Base-by-base conservation (phyloP, 2,797 vertebrate genomes). In the Anguilla pacifica region DNA sequence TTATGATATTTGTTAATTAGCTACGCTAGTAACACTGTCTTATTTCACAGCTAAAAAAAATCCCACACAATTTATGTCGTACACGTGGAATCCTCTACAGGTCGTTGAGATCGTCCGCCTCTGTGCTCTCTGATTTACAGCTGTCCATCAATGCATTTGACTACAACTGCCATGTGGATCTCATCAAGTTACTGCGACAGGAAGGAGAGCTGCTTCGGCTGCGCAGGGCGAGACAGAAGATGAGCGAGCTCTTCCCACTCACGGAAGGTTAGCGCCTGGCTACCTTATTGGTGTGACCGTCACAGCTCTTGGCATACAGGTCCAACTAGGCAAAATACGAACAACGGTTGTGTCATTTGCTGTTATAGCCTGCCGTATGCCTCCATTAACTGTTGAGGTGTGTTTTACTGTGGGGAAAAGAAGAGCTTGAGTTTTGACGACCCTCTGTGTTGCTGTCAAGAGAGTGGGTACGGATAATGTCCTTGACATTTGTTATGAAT, bases 201-300 rank as follows among this genome's bases (percentile, higher is more conserved):
- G 98, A 98, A 89, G 98, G 97, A 19, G 98, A 99, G 90, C 94
- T 99, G 84, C 87, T 95, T 84, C 96, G 96, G 88, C 94, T 99
- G 89, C 94, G 97, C 83, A 94, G 95, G 89, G 99, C 98, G 49
- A 96, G 98, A 67, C 97, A 99, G 95, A 99, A 99, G 93, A 99
- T 99, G 99, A 98, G 98, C 0, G 98, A 99, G 79, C 96, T 99
- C 89, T 99, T 99, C 84, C 99, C 99, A 0, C 94, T 99, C 87
- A 99, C 99, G 0, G 98, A 99, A 98, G 98, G 99, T 99, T 89
- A 19, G 95, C 93, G 51, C 35, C 51, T 61, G 15, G 87, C 49
- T 82, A 2, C 0, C 77, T 67, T 57, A 57, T 84, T 3, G 2
- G 15, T 84, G 49, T 64, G 6, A 22, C 22, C 43, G 61, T 77